Evolutionary conservation across 2,888 invertebrate genomes (phyloP), one percentile per base, ranked within the genome.

Genomic region (Linyphia triangularis): DNA sequence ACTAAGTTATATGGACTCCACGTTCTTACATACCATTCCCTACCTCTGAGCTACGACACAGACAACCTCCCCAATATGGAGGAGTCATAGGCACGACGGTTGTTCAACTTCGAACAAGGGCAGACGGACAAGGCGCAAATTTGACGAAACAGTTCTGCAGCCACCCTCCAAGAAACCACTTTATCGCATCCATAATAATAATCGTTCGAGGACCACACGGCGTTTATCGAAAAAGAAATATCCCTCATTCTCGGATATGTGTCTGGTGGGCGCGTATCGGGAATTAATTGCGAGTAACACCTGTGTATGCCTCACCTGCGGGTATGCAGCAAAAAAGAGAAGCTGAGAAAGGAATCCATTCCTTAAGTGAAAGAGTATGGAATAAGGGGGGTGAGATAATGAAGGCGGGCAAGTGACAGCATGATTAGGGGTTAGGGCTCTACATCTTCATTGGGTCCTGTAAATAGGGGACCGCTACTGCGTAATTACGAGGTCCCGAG

Each of bases 401-500:
- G 85, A 72, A 79, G 78, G 85, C 79, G 79, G 72, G 57, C 63
- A 65, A 86, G 73, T 86, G 86, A 86, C 86, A 86, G 86, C 65
- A 79, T 81, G 88, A 88, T 82, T 82, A 88, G 81, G 59, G 88
- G 88, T 75, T 82, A 61, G 69, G 26, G 75, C 73, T 57, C 81
- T 88, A 88, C 75, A 75, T 88, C 88, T 88, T 88, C 88, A 88
- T 88, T 88, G 75, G 81, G 75, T 24, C 75, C 59, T 40, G 67
- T 69, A 73, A 67, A 72, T 67, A 82, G 82, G 81, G 75, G 82
- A 75, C 67, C 88, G 88, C 88, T 88, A 88, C 88, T 69, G 88
- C 75, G 88, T 82, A 88, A 88, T 88, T 88, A 88, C 69, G 82
- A 72, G 79, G 59, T 57, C 77, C 70, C 19, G 70, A 24, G 78